These are phyloP conservation scores for Tangara arthus DNA, from an alignment of 2,797 vertebrate genomes.

Conservation along the genomic window DNA sequence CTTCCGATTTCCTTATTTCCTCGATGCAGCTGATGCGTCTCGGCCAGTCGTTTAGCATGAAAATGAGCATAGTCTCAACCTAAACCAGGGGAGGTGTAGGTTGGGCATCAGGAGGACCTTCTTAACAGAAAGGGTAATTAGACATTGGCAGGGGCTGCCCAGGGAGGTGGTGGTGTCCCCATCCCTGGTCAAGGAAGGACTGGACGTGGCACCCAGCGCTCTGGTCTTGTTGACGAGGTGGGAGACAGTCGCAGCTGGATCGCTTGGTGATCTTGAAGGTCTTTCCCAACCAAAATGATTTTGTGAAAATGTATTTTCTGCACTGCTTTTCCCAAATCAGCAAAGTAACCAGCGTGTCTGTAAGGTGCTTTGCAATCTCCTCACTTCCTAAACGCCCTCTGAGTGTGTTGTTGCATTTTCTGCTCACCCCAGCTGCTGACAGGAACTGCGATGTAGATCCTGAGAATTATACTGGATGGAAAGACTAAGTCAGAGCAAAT, in stretches of 20 bases:
- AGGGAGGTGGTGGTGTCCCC: background rate
- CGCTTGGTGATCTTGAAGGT: background rate
- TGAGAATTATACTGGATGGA: accelerated
- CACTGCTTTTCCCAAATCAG: background rate
- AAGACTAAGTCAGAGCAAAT: background rate
- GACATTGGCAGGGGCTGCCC: background rate
- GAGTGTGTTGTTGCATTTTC: accelerated
- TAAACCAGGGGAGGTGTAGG: background rate
- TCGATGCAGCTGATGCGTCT: background rate
- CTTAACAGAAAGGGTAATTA: background rate
- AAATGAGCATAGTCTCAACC: accelerated
- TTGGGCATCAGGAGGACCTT: background rate
- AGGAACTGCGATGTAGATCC: background rate
- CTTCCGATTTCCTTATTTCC: background rate
- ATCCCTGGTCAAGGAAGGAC: background rate
- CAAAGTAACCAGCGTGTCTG: accelerated
- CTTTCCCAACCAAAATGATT: background rate
- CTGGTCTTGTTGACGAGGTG: background rate
- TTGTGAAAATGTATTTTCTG: accelerated
- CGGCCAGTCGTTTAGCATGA: too few relatives aligned
- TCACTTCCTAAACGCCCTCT: accelerated
- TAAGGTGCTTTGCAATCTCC: background rate
- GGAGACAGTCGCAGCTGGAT: background rate
- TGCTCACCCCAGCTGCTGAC: background rate
- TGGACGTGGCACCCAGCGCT: background rate